Conservation (phyloP, 2,888 invertebrate genomes). For the Spicauda simplicius region DNA sequence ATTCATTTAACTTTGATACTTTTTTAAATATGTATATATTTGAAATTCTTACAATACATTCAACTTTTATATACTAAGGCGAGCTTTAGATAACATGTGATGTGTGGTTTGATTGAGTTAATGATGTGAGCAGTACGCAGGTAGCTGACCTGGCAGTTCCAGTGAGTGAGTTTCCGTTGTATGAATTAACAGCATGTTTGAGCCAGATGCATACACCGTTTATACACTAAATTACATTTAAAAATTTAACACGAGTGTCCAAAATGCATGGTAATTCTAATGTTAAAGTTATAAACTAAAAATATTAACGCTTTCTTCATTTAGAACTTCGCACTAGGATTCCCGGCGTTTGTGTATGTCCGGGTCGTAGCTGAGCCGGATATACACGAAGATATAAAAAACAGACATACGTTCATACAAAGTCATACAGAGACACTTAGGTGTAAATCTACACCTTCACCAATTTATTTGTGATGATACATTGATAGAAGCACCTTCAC, state of each 20-base stretch:
- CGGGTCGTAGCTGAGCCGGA: too few species aligned
- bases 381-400: too few species aligned
- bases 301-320: too few species aligned
- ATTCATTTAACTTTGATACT: too few species aligned
- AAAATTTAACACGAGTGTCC: conserved; percentile 4
- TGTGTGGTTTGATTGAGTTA: conserved; percentile 21
- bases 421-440: too few species aligned
- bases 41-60: conserved; percentile 48
- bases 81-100: conserved; percentile 52
- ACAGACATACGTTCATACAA: too few species aligned
- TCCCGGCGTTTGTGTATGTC: too few species aligned
- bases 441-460: too few species aligned
- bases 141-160: conserved; percentile 20
- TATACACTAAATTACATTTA: conserved; percentile 9
- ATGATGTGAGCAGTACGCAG: conserved; percentile 19
- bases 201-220: background rate
- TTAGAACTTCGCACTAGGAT: too few species aligned
- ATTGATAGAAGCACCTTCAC: too few species aligned
- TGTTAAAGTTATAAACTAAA: too few species aligned
- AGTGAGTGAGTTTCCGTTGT: conserved; percentile 43
- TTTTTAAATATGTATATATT: background rate
- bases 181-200: conserved; percentile 46
- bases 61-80: conserved; percentile 54
- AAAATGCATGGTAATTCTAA: conserved; percentile 22
- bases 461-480: too few species aligned